Evolutionary conservation across 2,888 invertebrate species (phyloP).

Genomic region (Drosophila hamatofila): DNA sequence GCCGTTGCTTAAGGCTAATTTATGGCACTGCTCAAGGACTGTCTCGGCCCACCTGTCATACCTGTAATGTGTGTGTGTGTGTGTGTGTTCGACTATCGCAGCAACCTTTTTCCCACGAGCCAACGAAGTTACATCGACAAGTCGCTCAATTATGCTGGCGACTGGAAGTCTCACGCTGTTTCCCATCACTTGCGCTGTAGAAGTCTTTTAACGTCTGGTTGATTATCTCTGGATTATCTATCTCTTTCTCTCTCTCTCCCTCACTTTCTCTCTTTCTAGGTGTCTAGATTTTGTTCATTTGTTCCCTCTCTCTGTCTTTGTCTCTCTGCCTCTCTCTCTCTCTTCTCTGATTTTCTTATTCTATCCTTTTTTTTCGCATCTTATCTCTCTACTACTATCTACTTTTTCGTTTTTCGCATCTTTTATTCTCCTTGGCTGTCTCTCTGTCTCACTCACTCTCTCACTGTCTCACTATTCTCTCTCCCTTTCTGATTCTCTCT

Average conservation of each 20-base stretch:
- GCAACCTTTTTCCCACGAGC: not conserved
- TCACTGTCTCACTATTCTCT: too few species aligned
- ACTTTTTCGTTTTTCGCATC: too few species aligned
- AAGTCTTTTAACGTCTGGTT: not conserved
- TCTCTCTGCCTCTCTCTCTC: too few species aligned
- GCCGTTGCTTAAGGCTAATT: not conserved
- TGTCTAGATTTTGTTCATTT: not conserved
- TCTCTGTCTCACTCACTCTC: too few species aligned
- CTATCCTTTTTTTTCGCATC: too few species aligned
- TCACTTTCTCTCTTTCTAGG: not conserved
- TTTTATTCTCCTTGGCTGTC: too few species aligned
- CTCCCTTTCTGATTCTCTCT: too few species aligned
- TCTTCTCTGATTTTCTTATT: too few species aligned
- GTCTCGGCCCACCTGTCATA: not conserved
- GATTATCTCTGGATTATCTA: not conserved
- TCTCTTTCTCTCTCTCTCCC: not conserved
- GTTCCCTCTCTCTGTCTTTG: too few species aligned
- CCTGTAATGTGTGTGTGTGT: not conserved
- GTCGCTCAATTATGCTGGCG: not conserved
- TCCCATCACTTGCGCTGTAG: not conserved
- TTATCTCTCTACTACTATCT: too few species aligned
- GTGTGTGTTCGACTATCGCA: not conserved
- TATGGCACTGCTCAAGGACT: conserved; percentile 1
- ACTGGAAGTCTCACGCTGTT: not conserved
- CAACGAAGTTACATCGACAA: not conserved